Percentiles rank a stretch among this genome's conserved stretches.
These are phyloP conservation scores for Drosophila bifasciata DNA, from an alignment of 1,140 invertebrate species.

Conservation along the genomic window DNA sequence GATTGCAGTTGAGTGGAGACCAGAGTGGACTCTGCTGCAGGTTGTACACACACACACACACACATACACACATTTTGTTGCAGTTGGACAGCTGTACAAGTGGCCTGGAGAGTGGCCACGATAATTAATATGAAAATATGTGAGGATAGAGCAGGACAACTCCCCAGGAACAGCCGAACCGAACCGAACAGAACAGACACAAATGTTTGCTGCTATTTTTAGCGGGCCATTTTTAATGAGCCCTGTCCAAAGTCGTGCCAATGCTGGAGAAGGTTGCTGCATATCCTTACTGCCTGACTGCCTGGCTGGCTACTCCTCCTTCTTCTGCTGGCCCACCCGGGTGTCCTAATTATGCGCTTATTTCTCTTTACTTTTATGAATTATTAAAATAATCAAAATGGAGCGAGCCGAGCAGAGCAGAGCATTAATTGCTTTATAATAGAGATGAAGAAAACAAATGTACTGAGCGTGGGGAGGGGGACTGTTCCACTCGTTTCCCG, in stretches of 20 bases:
- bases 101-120: constrained; percentile 58
- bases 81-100: constrained; percentile 59
- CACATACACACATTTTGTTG: constrained; percentile 8
- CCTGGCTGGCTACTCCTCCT: constrained; percentile 10
- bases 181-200: constrained; percentile 6
- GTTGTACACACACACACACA: constrained; percentile 11
- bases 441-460: constrained; percentile 35
- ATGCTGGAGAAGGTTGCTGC: constrained; percentile 2
- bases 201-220: constrained; percentile 79
- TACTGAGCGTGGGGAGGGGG: neutral
- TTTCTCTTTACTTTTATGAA: constrained; percentile 67
- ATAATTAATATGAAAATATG: constrained; percentile 83
- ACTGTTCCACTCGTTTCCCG: constrained; percentile 1
- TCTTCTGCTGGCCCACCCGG: constrained; percentile 68
- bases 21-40: constrained; percentile 8
- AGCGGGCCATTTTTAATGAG: constrained; percentile 73
- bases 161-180: neutral
- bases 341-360: constrained; percentile 68
- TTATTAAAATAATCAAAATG: constrained; percentile 78
- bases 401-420: constrained; percentile 42
- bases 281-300: neutral
- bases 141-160: constrained; percentile 51
- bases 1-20: constrained; percentile 25
- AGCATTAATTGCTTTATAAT: constrained; percentile 82
- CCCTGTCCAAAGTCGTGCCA: constrained; percentile 41